A percentile compares a stretch with the other conserved stretches of the same genome.
These are phyloP conservation scores for Melanocharis versteri DNA, from an alignment of 2,113 vertebrate species.

Conservation along the genomic window DNA sequence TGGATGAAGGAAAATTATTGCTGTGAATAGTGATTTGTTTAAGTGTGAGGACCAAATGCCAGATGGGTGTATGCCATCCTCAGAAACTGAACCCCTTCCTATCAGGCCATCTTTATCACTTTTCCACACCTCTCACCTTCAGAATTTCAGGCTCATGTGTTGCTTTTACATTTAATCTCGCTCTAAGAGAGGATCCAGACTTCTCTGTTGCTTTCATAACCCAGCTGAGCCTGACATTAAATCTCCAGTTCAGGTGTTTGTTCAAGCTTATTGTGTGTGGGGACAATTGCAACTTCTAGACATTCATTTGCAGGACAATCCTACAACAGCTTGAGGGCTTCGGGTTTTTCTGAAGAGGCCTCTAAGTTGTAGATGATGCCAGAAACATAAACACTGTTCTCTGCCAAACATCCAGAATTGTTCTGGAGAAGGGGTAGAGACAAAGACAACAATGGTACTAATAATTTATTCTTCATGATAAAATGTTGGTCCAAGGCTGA, in stretches of 20 bases:
- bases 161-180: not conserved
- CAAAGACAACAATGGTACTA: not conserved
- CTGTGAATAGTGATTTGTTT: not conserved
- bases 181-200: not conserved
- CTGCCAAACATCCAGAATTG: not conserved
- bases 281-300: not conserved
- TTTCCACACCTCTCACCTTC: not conserved
- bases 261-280: not conserved
- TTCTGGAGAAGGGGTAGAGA: not conserved
- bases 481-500: not conserved
- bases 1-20: not conserved
- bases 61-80: not conserved
- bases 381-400: not conserved
- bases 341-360: not conserved
- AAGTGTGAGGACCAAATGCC: not conserved
- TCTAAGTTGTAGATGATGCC: not conserved
- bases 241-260: not conserved
- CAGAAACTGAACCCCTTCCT: not conserved
- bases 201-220: not conserved
- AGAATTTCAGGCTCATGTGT: not conserved
- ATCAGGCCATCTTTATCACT: not conserved
- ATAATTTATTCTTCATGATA: not conserved
- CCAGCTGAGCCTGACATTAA: not conserved
- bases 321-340: not conserved
- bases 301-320: not conserved